Base-by-base conservation (phyloP, 2,113 vertebrate species). In the Gymnobelideus leadbeateri region DNA sequence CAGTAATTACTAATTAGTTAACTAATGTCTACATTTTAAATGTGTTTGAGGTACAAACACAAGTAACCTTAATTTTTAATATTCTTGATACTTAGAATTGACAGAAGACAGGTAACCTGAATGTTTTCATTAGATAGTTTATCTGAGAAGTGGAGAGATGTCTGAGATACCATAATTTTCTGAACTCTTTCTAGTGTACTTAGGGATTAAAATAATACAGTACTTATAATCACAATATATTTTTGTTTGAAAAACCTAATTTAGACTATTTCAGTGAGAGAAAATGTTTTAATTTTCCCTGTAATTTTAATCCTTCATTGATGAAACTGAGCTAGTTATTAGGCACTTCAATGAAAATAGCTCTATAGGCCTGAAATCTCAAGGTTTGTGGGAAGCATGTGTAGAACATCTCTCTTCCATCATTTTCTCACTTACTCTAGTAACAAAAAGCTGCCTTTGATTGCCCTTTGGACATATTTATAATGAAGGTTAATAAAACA, bases 321-420 rank as follows among this genome's bases (percentile, higher is more conserved):
- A 95, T 84, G 91, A n/a, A 96, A 93, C 91, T 93, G 92, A 89
- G 43, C n/a, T 8, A 97, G 68, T 90, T 96, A 77, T 91, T 92
- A 16, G 16, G 52, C 11, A 92, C 2, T 92, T 93, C 68, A 92
- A 47, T 54, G 24, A 94, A n/a, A 90, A 51, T 53, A 89, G 8
- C 0, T 91, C 54, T 92, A 91, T 84, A 95, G 43, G 26, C 61
- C 0, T 31, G 0, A 8, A 96, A 91, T 91, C 90, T 47, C 91
- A 92, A 51, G 51, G 16, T 10, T 50, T 68, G n/a, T 84, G n/a
- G 19, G 68, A 43, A 84, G 19, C 6, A n/a, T 43, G 0, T 43
- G 6, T 84, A 43, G 19, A 23, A 43, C 47, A 43, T 84, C 37
- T 84, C 11, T 31, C n/a, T 84, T 84, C n/a, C 21, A n/a, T 21